Percentiles rank a stretch among this genome's conserved stretches.
Conservation (phyloP, 2,113 vertebrate genomes). For the Acrocephalus kingi region DNA sequence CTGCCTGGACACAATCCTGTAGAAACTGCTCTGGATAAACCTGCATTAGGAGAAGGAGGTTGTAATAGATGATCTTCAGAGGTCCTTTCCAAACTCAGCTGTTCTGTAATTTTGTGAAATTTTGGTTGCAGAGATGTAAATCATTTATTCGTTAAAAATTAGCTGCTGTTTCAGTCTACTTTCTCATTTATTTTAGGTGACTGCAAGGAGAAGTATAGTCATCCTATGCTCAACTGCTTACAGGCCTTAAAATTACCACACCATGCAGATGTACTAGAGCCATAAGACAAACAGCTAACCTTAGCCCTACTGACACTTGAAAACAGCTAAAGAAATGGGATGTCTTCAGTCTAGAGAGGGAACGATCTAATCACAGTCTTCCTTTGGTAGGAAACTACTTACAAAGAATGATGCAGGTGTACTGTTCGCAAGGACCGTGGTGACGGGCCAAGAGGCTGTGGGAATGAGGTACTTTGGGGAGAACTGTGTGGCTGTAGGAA, state of each 20-base stretch:
- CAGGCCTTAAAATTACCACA: background rate
- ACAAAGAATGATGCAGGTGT: background rate
- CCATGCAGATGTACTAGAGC: accelerated
- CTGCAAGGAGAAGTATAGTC: background rate
- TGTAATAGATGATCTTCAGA: background rate
- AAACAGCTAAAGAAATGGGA: background rate
- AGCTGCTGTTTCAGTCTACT: background rate
- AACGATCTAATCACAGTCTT: background rate
- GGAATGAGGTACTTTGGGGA: background rate
- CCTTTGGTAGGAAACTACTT: background rate
- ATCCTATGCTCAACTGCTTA: background rate
- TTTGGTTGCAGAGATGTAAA: background rate
- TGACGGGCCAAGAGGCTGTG: accelerated
- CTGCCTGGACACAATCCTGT: background rate
- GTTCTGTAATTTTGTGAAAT: background rate
- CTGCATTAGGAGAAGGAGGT: background rate
- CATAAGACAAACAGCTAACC: accelerated
- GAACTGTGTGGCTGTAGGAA: background rate
- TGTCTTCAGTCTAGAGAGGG: background rate
- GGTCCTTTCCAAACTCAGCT: background rate
- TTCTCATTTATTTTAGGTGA: background rate
- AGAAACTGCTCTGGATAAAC: background rate
- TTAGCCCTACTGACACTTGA: background rate
- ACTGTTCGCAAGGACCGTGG: accelerated
- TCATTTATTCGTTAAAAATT: background rate